These are phyloP conservation scores for Mormyrus hasselquistii DNA, from an alignment of 2,797 vertebrate species.

Conservation along the genomic window DNA sequence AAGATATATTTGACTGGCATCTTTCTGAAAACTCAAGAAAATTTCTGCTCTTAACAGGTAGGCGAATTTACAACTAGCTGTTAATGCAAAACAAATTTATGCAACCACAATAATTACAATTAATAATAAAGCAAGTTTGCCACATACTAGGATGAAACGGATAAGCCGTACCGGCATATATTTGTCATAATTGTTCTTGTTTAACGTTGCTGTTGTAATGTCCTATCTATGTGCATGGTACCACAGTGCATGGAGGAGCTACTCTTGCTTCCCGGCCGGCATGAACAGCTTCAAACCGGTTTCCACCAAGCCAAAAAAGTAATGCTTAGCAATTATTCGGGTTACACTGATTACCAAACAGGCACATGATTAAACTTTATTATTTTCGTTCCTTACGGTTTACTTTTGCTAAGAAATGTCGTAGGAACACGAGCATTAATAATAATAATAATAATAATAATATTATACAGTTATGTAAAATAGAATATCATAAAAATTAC, in stretches of 20 bases:
- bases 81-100: background rate
- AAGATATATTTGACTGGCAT: background rate
- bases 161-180: background rate
- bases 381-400: background rate
- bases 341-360: background rate
- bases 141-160: background rate
- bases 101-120: background rate
- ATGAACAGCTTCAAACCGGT: slow-evolving; percentile 58
- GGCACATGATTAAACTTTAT: background rate
- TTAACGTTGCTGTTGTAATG: background rate
- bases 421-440: background rate
- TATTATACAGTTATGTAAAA: background rate
- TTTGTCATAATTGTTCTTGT: background rate
- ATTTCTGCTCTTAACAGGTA: background rate
- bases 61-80: background rate
- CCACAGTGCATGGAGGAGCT: background rate
- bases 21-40: background rate
- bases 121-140: background rate
- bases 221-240: background rate
- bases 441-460: no score
- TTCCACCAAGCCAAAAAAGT: slow-evolving; percentile 44
- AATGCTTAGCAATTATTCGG: background rate
- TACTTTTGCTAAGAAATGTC: background rate
- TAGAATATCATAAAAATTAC: background rate
- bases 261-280: slow-evolving; percentile 38